Percentiles rank a stretch among this genome's conserved stretches.
Evolutionary conservation across 1,140 invertebrate species (phyloP).

Genomic region (Portunus trituberculatus): DNA sequence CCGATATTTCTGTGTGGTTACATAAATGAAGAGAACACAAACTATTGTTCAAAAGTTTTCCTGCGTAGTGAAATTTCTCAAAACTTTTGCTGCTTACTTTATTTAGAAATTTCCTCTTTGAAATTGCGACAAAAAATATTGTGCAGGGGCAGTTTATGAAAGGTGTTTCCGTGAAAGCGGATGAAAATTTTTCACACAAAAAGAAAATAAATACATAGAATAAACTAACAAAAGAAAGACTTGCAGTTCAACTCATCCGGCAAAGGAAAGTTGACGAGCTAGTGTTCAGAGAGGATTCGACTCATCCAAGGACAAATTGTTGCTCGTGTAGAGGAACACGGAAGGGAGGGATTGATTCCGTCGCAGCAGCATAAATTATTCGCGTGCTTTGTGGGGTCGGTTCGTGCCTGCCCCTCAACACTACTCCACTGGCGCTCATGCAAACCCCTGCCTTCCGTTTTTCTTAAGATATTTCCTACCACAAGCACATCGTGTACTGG

Average conservation of each 20-base stretch:
- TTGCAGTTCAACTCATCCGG: neutral
- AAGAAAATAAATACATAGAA: no score
- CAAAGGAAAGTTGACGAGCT: neutral
- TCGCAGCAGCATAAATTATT: slow-evolving; percentile 39
- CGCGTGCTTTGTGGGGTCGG: neutral
- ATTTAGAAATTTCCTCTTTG: neutral
- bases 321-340: neutral
- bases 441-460: neutral
- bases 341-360: slow-evolving; percentile 32
- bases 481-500: neutral
- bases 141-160: neutral
- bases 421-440: neutral
- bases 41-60: no score
- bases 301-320: neutral
- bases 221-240: neutral
- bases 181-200: neutral
- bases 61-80: no score
- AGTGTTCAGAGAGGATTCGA: neutral
- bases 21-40: no score
- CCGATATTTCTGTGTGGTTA: no score
- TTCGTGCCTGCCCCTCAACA: neutral
- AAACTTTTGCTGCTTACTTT: neutral
- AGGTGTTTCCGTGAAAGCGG: neutral
- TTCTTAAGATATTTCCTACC: neutral
- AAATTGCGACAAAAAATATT: neutral